Conservation (phyloP, 2,888 invertebrate species). For the Didymodactylos carnosus region DNA sequence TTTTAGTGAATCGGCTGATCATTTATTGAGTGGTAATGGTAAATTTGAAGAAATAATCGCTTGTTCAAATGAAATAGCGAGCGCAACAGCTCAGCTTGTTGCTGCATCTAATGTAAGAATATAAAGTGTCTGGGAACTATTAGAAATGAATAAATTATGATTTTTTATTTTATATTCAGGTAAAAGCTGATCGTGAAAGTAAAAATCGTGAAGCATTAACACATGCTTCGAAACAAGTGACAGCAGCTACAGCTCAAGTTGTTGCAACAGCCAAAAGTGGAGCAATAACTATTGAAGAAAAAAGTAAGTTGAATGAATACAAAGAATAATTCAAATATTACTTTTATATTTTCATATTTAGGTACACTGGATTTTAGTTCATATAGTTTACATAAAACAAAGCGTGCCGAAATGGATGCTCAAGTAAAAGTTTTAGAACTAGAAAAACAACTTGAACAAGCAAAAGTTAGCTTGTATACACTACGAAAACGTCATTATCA, state of each 20-base stretch:
- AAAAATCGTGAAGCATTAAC: constrained; percentile 57
- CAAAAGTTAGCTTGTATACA: constrained; percentile 61
- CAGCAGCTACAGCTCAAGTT: constrained; percentile 69
- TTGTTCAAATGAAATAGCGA: constrained; percentile 85
- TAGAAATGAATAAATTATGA: neutral
- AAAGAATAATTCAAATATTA: neutral
- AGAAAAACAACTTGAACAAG: constrained; percentile 68
- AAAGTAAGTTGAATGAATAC: constrained; percentile 38
- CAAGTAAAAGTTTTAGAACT: constrained; percentile 68
- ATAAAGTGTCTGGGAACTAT: neutral
- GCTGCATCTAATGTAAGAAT: constrained; percentile 56
- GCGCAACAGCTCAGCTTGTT: constrained; percentile 84
- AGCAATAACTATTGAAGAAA: constrained; percentile 61
- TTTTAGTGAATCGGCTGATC: constrained; percentile 66
- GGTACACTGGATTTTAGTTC: constrained; percentile 73
- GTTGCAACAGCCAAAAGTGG: constrained; percentile 82
- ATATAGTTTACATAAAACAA: constrained; percentile 74
- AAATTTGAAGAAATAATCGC: constrained; percentile 80
- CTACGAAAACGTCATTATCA: constrained; percentile 78
- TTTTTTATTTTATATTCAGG: constrained; percentile 31
- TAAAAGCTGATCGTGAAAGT: constrained; percentile 71
- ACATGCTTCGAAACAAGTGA: constrained; percentile 65
- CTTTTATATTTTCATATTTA: constrained; percentile 28
- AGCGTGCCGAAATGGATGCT: constrained; percentile 86
- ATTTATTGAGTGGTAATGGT: constrained; percentile 53